phyloP scores from a whole-genome alignment of 2,888 invertebrate genomes.

The Tetanocera ferruginea region DNA sequence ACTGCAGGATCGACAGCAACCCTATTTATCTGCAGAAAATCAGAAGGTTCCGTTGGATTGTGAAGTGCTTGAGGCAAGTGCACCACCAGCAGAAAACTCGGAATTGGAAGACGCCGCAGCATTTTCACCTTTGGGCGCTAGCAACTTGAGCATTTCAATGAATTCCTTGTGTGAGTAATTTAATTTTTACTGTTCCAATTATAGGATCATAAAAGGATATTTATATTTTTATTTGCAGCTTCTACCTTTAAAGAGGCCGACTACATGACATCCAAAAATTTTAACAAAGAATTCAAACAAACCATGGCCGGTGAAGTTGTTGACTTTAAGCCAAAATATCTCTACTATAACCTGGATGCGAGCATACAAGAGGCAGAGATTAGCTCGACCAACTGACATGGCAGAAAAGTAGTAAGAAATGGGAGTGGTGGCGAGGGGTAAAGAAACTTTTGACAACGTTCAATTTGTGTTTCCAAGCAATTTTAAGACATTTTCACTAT shows the following conservation, averaged over 20 bases:
- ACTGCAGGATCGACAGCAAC: constrained; percentile 19
- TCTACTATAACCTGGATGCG: constrained; percentile 57
- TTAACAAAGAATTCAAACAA: constrained; percentile 56
- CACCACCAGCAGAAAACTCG: neutral
- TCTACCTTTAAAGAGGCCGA: constrained; percentile 59
- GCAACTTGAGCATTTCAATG: constrained; percentile 2
- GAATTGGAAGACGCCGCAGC: neutral
- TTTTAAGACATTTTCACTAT: too few relatives aligned
- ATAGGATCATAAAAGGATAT: neutral
- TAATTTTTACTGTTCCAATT: neutral
- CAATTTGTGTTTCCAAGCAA: too few relatives aligned
- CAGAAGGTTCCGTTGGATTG: neutral
- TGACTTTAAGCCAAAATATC: constrained; percentile 58
- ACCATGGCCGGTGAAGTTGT: constrained; percentile 50
- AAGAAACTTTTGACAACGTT: too few relatives aligned
- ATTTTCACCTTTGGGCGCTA: neutral
- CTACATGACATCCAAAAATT: constrained; percentile 56
- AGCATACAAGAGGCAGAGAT: neutral
- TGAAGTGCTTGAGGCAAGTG: neutral
- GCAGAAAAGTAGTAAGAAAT: too few relatives aligned
- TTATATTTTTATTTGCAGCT: constrained; percentile 27
- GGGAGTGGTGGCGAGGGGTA: too few relatives aligned
- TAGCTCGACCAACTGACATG: neutral
- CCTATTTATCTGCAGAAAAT: neutral
- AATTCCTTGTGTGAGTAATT: constrained; percentile 14